These are phyloP conservation scores for Adelognathus sp. DNA, from an alignment of 2,888 invertebrate genomes.

Conservation along the genomic window DNA sequence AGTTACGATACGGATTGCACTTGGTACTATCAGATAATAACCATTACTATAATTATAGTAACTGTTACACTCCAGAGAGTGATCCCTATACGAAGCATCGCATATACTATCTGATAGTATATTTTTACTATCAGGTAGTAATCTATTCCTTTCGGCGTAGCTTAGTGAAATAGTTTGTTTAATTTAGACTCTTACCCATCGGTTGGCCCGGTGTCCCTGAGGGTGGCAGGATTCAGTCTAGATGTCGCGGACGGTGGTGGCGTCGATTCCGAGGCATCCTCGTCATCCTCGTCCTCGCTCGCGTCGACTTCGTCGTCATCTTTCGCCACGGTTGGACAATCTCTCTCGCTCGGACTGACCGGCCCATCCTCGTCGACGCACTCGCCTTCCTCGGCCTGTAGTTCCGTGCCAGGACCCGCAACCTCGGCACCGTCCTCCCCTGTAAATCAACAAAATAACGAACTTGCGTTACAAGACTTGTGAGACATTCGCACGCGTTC, in stretches of 20 bases:
- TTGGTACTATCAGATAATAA: too few species aligned
- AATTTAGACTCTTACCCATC: slow-evolving; percentile 69
- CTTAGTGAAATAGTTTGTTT: neutral
- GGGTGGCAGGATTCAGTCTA: slow-evolving; percentile 76
- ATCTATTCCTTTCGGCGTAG: neutral
- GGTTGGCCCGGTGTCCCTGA: slow-evolving; percentile 78
- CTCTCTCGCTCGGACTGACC: slow-evolving; percentile 81
- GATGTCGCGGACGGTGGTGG: slow-evolving; percentile 73
- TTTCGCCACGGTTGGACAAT: slow-evolving; percentile 80
- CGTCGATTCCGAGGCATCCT: slow-evolving; percentile 74
- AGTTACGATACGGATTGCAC: too few species aligned
- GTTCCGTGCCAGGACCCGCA: slow-evolving; percentile 78
- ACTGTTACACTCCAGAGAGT: too few species aligned
- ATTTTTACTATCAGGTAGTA: too few species aligned
- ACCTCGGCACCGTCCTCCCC: slow-evolving; percentile 83
- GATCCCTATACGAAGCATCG: too few species aligned
- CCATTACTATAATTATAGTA: too few species aligned
- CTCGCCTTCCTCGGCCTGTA: slow-evolving; percentile 84
- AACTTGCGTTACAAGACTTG: neutral
- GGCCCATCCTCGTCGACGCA: slow-evolving; percentile 84
- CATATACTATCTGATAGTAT: too few species aligned
- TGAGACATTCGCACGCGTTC: neutral
- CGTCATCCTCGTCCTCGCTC: slow-evolving; percentile 78
- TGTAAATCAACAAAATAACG: slow-evolving; percentile 78
- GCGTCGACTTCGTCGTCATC: slow-evolving; percentile 82